A percentile compares a stretch with the other conserved stretches of the same genome.
Evolutionary conservation across 1,140 invertebrate species (phyloP).

Genomic region (Aplysia californica): DNA sequence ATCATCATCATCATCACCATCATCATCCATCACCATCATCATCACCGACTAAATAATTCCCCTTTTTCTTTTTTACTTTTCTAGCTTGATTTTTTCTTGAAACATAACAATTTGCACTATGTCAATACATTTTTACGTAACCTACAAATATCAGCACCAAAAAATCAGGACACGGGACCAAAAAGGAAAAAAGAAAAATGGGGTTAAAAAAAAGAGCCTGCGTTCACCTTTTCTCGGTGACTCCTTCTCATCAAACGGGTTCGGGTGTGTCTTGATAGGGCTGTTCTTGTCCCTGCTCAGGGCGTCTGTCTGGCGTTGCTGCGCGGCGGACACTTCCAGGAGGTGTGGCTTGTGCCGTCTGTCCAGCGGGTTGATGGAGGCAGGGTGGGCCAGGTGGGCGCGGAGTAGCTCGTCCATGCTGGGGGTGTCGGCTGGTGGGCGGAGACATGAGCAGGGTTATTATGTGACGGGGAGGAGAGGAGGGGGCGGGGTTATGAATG

Average conservation of each 20-base stretch:
- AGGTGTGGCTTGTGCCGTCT: constrained; percentile 48
- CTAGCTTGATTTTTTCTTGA: no score
- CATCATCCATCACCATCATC: no score
- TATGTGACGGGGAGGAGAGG: no score
- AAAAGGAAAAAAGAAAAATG: neutral
- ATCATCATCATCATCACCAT: no score
- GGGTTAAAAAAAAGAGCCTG: neutral
- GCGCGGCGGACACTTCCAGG: constrained; percentile 54
- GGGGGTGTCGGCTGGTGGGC: neutral
- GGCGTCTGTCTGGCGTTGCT: constrained; percentile 55
- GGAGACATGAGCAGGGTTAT: no score
- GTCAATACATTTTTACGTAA: no score
- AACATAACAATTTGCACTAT: no score
- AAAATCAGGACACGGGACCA: no score
- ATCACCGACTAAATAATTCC: no score
- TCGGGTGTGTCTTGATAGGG: constrained; percentile 42
- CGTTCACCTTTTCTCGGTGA: neutral
- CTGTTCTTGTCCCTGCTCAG: constrained; percentile 27
- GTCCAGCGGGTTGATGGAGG: constrained; percentile 29
- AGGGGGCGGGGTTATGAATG: no score
- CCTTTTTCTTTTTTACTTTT: no score
- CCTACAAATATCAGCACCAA: no score
- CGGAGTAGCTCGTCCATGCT: constrained; percentile 6
- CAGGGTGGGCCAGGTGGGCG: neutral
- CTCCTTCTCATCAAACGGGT: constrained; percentile 50